Evolutionary conservation across 2,888 invertebrate genomes (phyloP).

Genomic region (Elgonia sp.): DNA sequence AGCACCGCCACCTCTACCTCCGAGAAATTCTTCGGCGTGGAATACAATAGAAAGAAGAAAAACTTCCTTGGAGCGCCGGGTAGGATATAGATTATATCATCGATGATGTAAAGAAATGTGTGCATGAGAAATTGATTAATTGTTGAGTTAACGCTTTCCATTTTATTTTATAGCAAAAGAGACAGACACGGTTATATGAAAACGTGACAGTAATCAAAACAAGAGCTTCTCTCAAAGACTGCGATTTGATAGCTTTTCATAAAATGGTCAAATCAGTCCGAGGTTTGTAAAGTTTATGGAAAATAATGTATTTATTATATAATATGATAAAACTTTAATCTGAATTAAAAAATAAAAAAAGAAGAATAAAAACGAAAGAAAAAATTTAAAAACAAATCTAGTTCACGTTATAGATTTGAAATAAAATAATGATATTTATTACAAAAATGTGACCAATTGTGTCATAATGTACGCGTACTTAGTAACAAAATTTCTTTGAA

Average conservation of each 20-base stretch:
- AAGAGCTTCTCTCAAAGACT: constrained; percentile 90
- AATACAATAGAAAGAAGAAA: constrained; percentile 87
- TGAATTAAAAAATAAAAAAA: not conserved
- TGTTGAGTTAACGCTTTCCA: not conserved
- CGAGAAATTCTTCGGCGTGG: constrained; percentile 88
- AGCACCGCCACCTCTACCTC: constrained; percentile 89
- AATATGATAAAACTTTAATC: not conserved
- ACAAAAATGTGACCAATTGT: too few species aligned
- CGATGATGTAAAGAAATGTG: too few species aligned
- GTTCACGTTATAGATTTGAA: too few species aligned
- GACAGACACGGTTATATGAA: constrained; percentile 91
- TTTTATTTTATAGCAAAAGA: constrained; percentile 86
- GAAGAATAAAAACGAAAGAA: too few species aligned
- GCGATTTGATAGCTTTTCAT: constrained; percentile 94
- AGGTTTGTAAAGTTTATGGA: constrained; percentile 88
- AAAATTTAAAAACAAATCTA: too few species aligned
- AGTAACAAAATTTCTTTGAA: too few species aligned
- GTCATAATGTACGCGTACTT: too few species aligned
- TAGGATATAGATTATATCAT: constrained; percentile 56
- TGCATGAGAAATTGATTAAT: too few species aligned
- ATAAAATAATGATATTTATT: too few species aligned
- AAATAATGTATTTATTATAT: not conserved
- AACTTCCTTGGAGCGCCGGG: constrained; percentile 86
- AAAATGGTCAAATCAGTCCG: constrained; percentile 93
- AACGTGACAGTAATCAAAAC: constrained; percentile 90